Conservation (phyloP, 92 coral and sea anemone species). For the Parazoanthus atlanticus region DNA sequence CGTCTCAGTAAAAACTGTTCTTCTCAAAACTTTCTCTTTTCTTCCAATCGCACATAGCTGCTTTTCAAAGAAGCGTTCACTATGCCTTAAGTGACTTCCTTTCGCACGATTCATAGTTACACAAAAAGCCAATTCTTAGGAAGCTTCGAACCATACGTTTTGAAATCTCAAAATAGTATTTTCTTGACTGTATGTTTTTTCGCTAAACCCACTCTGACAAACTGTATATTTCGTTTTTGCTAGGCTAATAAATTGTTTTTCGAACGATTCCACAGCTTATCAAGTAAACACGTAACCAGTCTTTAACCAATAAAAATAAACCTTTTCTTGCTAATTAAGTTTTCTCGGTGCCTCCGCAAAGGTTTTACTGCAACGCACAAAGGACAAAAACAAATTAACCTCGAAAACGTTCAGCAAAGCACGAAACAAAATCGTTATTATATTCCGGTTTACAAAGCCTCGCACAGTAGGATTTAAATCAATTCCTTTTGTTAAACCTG, state of each 20-base stretch:
- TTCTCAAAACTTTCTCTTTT: constrained; percentile 6
- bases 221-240: background rate
- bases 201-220: background rate
- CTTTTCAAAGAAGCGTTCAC: constrained; percentile 17
- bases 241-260: background rate
- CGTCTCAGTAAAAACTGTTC: background rate
- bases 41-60: constrained; percentile 15
- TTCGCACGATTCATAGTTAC: background rate
- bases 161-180: background rate
- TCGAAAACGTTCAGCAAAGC: background rate
- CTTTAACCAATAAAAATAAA: background rate
- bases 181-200: background rate
- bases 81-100: background rate
- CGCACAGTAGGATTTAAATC: background rate
- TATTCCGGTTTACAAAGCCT: background rate
- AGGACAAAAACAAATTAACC: too few relatives aligned
- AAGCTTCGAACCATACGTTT: background rate
- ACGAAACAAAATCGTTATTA: background rate
- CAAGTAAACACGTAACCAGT: background rate
- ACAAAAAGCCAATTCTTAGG: background rate
- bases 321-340: background rate
- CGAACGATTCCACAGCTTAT: background rate
- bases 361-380: background rate
- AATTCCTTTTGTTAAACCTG: background rate
- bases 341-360: background rate